Evolutionary conservation across 2,888 invertebrate genomes (phyloP), one percentile per base, ranked within the genome.

Genomic region (Oxycera nigricornis): DNA sequence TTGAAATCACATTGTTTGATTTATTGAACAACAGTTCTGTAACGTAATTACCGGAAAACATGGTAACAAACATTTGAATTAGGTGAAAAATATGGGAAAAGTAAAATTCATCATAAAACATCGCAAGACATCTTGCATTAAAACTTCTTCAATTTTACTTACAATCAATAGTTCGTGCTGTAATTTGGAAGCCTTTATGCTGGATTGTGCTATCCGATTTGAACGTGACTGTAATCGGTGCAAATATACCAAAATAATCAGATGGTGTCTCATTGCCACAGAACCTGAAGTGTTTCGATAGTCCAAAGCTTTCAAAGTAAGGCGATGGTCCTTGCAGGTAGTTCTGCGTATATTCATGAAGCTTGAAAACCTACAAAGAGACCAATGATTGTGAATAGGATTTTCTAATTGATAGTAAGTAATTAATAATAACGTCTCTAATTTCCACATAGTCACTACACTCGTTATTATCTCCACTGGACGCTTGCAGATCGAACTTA

Each of bases 121-220:
- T 59, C 9, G 9, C 7, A 22, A 11, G 20, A 11, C 11, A 59
- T 59, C 11, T 20, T 7, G 11, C 9, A 52, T 7, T 52, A 1
- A 22, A n/a, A n/a, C n/a, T n/a, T n/a, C n/a, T n/a, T n/a, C 17
- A n/a, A 24, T 9, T 28, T 17, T 6, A 78, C 82, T 82, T 85
- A 86, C 89, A 86, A 35, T 88, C 83, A 24, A 84, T 82, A 22
- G 83, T 82, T 76, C 90, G 89, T 78, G 90, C 88, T 2, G 78
- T 75, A 35, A 94, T 82, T 85, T 90, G 89, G 80, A 94, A 91
- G 50, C 91, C 91, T 82, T 85, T 88, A 80, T 79, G 72, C 85
- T 82, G 20, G 86, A 84, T 65, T 83, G 83, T 78, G 90, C 88
- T 26, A 79, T 81, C 70, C 6, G 70, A 31, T 52, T 22, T n/a